Base-by-base conservation (phyloP, 2,888 invertebrate genomes). In the Cabera pusaria region DNA sequence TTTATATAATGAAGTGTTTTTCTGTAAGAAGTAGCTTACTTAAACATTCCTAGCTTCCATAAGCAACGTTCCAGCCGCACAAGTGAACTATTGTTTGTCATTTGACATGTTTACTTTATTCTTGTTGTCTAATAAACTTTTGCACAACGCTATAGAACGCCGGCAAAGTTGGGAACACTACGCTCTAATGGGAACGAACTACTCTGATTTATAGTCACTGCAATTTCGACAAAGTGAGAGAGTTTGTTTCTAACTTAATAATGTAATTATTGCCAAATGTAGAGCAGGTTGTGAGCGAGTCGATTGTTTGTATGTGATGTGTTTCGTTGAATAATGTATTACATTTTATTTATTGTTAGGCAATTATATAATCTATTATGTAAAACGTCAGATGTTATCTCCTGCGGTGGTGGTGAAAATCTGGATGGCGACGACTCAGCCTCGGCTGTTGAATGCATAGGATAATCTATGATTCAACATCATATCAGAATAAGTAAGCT, bases 171-270 rank as follows among this genome's bases (percentile, higher is more conserved):
- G 24, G 21, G 21, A 36, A 26, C 39, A 40, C 18, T 34, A 38
- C 42, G 35, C 16, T 33, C 34, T 42, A 44, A 34, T 36, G 36
- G 38, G 40, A 32, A 38, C 29, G 23, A 46, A 37, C 43, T 42
- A 45, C 32, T 51, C 40, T 48, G 43, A 48, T 51, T 43, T 51
- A 51, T 43, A 27, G 33, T 26, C 37, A 39, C 36, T 47, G 47
- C 50, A 40, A 47, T 39, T 47, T 40, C 42, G 35, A 44, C 27
- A 25, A 39, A 41, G 32, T 34, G 34, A 5, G 33, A 8, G 31
- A 25, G 41, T 43, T 41, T 34, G 37, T 38, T 38, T 34, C 31
- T 37, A 37, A 43, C 41, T 42, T 35, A 42, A 36, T 42, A 42
- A 42, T 21, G 35, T 36, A 42, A 42, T 36, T 35, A 42, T 36